These are phyloP conservation scores for Sardinella longiceps DNA, from an alignment of 2,797 vertebrate species.

Conservation along the genomic window DNA sequence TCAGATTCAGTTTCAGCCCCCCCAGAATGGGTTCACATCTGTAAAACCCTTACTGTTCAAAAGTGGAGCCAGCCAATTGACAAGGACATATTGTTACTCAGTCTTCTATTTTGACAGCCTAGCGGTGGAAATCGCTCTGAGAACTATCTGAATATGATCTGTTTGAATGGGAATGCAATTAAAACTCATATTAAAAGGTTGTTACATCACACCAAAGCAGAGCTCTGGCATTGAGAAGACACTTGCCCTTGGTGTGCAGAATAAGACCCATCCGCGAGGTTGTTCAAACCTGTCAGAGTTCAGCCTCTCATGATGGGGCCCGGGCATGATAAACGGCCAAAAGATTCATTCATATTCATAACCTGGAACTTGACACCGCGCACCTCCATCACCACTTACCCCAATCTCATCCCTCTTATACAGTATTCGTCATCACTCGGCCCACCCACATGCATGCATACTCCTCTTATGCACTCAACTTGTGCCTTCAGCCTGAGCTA, in stretches of 20 bases:
- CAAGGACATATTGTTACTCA: not conserved
- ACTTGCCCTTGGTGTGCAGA: not conserved
- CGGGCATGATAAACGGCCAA: not conserved
- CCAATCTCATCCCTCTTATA: not conserved
- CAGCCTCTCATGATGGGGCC: not conserved
- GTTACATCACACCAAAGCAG: not conserved
- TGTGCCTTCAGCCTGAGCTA: not conserved
- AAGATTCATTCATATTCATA: not conserved
- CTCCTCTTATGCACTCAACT: too few relatives aligned
- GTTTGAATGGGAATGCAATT: not conserved
- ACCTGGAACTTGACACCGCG: not conserved
- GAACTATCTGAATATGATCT: not conserved
- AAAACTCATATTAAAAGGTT: not conserved
- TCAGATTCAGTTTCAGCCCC: not conserved
- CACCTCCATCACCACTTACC: not conserved
- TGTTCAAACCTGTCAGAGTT: not conserved
- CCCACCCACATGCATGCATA: too few relatives aligned
- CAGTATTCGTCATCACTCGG: too few relatives aligned
- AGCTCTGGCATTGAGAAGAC: not conserved
- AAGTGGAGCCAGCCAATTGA: not conserved
- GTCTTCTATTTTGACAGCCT: slow-evolving; percentile 4
- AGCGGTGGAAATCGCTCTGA: not conserved
- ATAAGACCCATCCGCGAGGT: not conserved
- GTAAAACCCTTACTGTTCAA: not conserved
- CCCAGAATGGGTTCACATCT: too few relatives aligned